Percentiles rank a stretch among this genome's conserved stretches.
Conservation (phyloP, 2,888 invertebrate genomes). For the Anticlea derivata region DNA sequence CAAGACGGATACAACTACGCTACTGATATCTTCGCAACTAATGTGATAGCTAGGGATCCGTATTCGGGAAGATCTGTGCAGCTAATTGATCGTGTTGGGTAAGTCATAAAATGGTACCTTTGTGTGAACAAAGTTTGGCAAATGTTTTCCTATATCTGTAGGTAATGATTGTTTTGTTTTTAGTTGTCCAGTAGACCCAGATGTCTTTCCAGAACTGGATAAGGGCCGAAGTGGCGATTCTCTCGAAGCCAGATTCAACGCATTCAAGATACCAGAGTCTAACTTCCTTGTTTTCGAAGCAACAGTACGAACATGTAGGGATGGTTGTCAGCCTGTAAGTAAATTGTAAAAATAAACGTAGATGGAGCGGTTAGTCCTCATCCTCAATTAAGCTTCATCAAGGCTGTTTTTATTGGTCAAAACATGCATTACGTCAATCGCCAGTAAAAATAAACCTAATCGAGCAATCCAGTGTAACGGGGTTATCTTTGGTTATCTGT, state of each 20-base stretch:
- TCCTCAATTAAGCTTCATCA: conserved; percentile 1
- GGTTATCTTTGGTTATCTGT: conserved; percentile 49
- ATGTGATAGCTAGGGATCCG: conserved; percentile 96
- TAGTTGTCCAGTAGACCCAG: conserved; percentile 95
- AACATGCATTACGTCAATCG: conserved; percentile 56
- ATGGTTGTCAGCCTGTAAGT: conserved; percentile 93
- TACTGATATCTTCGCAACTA: conserved; percentile 95
- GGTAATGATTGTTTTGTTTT: conserved; percentile 2
- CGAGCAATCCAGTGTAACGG: conserved; percentile 43
- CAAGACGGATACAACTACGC: conserved; percentile 95
- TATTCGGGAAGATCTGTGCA: conserved; percentile 95
- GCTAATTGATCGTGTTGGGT: conserved; percentile 95
- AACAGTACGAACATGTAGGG: conserved; percentile 93
- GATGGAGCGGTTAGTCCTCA: no score
- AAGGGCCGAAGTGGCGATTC: conserved; percentile 93
- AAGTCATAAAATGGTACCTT: conserved; percentile 56
- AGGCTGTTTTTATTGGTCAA: conserved; percentile 25
- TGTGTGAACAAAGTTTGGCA: no score
- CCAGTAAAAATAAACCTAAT: conserved; percentile 47
- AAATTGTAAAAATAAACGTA: background rate
- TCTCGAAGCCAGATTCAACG: conserved; percentile 95
- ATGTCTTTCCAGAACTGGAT: conserved; percentile 95
- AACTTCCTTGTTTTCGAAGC: conserved; percentile 97
- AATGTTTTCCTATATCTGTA: no score
- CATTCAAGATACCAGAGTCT: conserved; percentile 97